Evolutionary conservation across 2,113 vertebrate genomes (phyloP).

Genomic region (Macaca nemestrina): DNA sequence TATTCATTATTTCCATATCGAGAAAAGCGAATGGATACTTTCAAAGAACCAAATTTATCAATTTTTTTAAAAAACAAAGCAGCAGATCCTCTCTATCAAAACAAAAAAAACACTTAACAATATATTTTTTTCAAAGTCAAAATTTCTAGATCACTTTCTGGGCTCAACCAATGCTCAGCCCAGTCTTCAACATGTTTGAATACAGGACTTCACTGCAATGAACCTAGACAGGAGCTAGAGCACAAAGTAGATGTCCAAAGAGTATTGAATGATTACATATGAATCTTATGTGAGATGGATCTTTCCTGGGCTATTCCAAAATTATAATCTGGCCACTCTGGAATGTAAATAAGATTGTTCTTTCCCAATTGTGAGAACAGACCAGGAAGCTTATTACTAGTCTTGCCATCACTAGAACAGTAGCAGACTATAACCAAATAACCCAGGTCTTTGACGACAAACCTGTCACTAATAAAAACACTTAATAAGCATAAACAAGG

Average conservation of each 20-base stretch:
- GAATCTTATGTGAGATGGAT: not conserved
- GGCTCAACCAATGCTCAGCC: not conserved
- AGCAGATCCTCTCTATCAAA: not conserved
- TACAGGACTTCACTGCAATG: not conserved
- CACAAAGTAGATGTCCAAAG: not conserved
- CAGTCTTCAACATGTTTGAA: not conserved
- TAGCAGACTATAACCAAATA: not conserved
- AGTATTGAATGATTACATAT: not conserved
- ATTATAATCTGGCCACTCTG: not conserved
- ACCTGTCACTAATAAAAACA: not conserved
- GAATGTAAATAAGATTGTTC: not conserved
- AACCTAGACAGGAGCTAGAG: not conserved
- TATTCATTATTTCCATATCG: conserved; percentile 26
- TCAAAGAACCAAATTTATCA: conserved; percentile 15
- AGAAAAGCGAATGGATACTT: not conserved
- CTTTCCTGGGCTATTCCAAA: not conserved
- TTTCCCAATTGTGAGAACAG: not conserved
- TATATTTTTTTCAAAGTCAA: conserved; percentile 43
- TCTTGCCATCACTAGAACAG: not conserved
- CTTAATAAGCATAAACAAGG: not conserved
- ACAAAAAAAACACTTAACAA: not conserved
- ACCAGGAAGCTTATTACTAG: not conserved
- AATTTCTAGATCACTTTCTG: not conserved
- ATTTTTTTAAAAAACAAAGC: conserved; percentile 31
- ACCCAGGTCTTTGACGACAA: not conserved